Evolutionary conservation across 1,140 invertebrate species (phyloP).

Genomic region (Oreohelix idahoensis): DNA sequence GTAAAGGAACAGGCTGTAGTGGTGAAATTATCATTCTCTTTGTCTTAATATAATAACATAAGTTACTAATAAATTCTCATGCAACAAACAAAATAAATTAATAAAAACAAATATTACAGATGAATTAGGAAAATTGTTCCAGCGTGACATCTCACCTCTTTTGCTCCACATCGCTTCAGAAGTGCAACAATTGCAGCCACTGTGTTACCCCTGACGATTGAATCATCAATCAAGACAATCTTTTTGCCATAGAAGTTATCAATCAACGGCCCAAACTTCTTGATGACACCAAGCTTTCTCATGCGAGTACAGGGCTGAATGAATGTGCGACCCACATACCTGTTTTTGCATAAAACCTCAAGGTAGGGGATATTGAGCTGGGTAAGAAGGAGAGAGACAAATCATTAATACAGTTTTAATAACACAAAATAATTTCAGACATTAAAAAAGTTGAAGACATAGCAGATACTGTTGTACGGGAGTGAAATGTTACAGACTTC

Average conservation of each 20-base stretch:
- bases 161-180: conserved; percentile 91
- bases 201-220: conserved; percentile 97
- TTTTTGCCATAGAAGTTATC: conserved; percentile 92
- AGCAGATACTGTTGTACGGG: too few species aligned
- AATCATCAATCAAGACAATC: conserved; percentile 93
- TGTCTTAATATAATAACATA: too few species aligned
- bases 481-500: too few species aligned
- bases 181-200: conserved; percentile 96
- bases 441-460: too few species aligned
- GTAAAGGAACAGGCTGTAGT: too few species aligned
- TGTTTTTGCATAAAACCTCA: conserved; percentile 92
- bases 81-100: too few species aligned
- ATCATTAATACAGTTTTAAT: neutral
- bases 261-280: conserved; percentile 95
- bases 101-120: too few species aligned
- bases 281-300: conserved; percentile 91
- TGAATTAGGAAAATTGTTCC: neutral
- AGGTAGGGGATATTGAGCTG: conserved; percentile 66
- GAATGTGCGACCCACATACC: conserved; percentile 96
- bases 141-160: conserved; percentile 79
- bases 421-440: too few species aligned
- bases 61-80: too few species aligned
- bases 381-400: neutral
- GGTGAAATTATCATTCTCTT: too few species aligned
- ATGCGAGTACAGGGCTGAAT: conserved; percentile 95